Percentiles rank a stretch among this genome's conserved stretches.
Conservation (phyloP, 2,797 vertebrate species). For the Muscicapa striata region DNA sequence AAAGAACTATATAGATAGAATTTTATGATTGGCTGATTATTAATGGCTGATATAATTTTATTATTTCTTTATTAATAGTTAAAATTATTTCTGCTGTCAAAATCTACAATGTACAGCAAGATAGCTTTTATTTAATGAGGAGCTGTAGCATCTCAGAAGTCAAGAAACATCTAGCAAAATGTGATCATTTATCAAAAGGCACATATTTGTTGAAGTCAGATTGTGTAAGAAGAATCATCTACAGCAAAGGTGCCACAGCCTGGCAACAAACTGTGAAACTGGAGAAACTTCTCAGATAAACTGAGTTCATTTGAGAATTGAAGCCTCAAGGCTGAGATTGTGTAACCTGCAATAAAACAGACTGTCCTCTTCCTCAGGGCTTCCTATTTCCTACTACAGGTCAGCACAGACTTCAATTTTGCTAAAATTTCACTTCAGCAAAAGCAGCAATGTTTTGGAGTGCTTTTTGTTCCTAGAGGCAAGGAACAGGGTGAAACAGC, state of each 20-base stretch:
- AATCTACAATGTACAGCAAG: not conserved
- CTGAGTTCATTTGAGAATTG: not conserved
- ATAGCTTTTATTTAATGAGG: not conserved
- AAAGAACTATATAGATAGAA: not conserved
- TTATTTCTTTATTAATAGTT: not conserved
- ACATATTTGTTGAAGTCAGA: not conserved
- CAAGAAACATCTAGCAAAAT: not conserved
- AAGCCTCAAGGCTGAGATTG: not conserved
- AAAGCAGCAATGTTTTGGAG: not conserved
- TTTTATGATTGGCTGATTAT: too few species aligned
- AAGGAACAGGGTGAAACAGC: not conserved
- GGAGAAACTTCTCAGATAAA: not conserved
- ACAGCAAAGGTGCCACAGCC: not conserved
- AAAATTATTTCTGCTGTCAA: not conserved
- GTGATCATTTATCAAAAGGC: not conserved
- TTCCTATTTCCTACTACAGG: not conserved
- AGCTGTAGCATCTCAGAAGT: not conserved
- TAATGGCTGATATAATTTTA: not conserved
- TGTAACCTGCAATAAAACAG: not conserved
- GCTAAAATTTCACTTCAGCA: not conserved
- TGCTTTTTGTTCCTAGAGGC: not conserved
- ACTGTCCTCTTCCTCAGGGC: not conserved
- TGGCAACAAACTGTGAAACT: not conserved
- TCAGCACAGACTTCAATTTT: not conserved
- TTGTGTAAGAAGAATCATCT: not conserved